Base-by-base conservation (phyloP, 92 coral and sea anemone genomes). In the Muricea muricata region DNA sequence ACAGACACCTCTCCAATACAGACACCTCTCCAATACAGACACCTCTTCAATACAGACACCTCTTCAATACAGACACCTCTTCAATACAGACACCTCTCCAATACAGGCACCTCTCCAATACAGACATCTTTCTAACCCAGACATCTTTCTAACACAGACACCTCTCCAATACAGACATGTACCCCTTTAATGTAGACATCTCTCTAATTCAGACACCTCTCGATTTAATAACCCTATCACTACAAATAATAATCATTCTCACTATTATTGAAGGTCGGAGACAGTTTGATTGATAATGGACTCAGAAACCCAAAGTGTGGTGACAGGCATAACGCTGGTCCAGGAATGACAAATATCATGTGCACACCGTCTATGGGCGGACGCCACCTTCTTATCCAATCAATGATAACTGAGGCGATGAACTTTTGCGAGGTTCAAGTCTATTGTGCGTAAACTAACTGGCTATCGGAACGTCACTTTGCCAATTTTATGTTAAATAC, bases 291-390 rank as follows among this genome's bases (percentile, higher is more conserved):
- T 5, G 57, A 71, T 50, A 50, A 71, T n/a, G 78, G 78, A 11
- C 9, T n/a, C 32, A 45, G 4, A 26, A 71, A 71, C 31, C 78
- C 78, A n/a, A 71, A 71, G 39, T 71, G 78, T n/a, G 78, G 78
- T 18, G 78, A 40, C 56, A 7, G 78, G 30, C 56, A 71, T 10
- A 23, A 9, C 1, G 6, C 20, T 33, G 75, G 75, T 9, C 0
- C 15, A 5, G 78, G 78, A 0, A 71, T 57, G 2, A 50, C 29
- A 8, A 71, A 15, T 25, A 39, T 71, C 0, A 71, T 32, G 42
- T 71, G 78, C 52, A 40, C 56, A 37, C 78, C 78, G 12, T 8
- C 32, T 1, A 24, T 40, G 34, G 23, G 0, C 20, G 78, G 78
- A 17, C 78, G 56, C 20, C 42, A 71, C 23, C 47, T 71, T 14